Evolutionary conservation across 1,140 invertebrate genomes (phyloP).

Genomic region (Euura saliciscinereae): DNA sequence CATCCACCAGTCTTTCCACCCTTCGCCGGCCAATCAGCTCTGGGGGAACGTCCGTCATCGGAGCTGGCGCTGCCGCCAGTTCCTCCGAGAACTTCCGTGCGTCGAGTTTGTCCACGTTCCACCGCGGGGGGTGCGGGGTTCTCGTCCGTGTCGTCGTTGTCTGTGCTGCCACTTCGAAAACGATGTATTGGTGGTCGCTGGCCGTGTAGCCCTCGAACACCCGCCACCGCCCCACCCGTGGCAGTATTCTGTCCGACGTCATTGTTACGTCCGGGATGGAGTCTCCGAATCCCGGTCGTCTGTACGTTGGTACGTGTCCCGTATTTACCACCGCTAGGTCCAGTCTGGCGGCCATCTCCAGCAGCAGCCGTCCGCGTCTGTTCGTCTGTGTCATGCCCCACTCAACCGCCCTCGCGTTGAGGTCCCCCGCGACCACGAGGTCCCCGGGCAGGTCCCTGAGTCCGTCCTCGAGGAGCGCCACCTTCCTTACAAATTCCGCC

Average conservation of each 20-base stretch:
- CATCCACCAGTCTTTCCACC: constrained; percentile 1
- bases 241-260: constrained; percentile 16
- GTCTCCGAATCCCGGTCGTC: constrained; percentile 21
- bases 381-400: constrained; percentile 22
- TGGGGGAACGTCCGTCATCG: not conserved
- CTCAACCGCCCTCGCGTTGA: constrained; percentile 24
- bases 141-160: constrained; percentile 11
- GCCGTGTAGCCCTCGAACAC: constrained; percentile 24
- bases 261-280: constrained; percentile 22
- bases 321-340: constrained; percentile 21
- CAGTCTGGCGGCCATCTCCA: not conserved
- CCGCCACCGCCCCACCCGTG: constrained; percentile 17
- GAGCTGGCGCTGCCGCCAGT: constrained; percentile 1
- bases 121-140: constrained; percentile 12
- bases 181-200: constrained; percentile 25
- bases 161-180: constrained; percentile 18
- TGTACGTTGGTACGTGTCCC: constrained; percentile 18
- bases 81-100: constrained; percentile 10
- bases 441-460: constrained; percentile 20
- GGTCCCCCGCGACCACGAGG: constrained; percentile 21
- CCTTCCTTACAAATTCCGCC: constrained; percentile 19
- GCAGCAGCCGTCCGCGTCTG: constrained; percentile 18
- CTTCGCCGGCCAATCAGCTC: constrained; percentile 15
- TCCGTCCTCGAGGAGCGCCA: constrained; percentile 19
- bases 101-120: constrained; percentile 16